Conservation (phyloP, 2,888 invertebrate genomes). For the Sesia apiformis region DNA sequence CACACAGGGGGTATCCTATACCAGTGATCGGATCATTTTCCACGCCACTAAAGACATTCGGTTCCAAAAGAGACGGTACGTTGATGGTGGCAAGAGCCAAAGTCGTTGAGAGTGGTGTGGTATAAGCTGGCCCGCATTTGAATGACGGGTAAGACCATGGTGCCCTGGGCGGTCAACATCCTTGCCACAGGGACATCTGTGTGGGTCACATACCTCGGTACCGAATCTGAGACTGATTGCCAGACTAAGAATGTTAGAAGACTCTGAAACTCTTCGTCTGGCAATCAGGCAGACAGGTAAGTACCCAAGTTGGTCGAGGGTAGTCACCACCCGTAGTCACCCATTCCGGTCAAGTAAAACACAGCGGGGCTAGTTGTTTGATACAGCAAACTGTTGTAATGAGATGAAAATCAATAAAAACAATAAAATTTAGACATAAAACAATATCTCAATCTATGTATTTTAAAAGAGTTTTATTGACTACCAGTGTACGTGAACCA, state of each 20-base stretch:
- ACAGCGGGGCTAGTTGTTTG: background rate
- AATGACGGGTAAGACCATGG: background rate
- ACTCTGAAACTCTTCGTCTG: background rate
- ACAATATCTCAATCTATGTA: conserved; percentile 3
- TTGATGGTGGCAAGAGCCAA: background rate
- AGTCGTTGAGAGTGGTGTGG: background rate
- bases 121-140: background rate
- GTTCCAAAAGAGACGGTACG: too few relatives aligned
- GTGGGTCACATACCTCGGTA: background rate
- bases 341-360: too few relatives aligned
- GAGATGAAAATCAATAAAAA: conserved; percentile 5
- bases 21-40: too few relatives aligned
- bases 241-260: background rate
- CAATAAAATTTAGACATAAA: conserved; percentile 8
- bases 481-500: background rate
- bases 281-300: background rate
- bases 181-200: background rate
- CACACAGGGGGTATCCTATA: too few relatives aligned
- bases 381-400: conserved; percentile 1
- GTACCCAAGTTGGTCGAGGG: background rate
- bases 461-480: conserved; percentile 2
- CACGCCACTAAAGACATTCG: background rate
- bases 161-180: background rate
- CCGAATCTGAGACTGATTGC: background rate
- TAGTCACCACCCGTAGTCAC: background rate